Conservation (phyloP, 2,113 vertebrate genomes). For the Cebidichthys violaceus region DNA sequence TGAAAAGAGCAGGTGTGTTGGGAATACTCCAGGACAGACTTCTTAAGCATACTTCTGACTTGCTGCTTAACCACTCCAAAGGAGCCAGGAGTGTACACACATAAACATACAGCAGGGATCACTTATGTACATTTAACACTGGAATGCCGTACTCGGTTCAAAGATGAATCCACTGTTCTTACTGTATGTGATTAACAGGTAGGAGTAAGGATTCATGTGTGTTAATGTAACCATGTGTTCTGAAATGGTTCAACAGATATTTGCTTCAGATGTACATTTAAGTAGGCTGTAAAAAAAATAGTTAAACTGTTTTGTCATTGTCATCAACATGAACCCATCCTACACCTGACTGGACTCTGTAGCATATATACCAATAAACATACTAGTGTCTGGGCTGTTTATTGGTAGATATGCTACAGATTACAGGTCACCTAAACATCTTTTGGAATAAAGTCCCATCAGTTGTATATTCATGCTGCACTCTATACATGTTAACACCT, state of each 20-base stretch:
- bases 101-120: constrained; percentile 34
- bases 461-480: not conserved
- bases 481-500: not conserved
- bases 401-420: not conserved
- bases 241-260: not conserved
- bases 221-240: not conserved
- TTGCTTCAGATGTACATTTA: not conserved
- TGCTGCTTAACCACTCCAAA: constrained; percentile 63
- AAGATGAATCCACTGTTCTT: not conserved
- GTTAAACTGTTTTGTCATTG: not conserved
- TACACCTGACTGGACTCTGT: not conserved
- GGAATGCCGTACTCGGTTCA: not conserved
- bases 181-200: constrained; percentile 13
- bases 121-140: constrained; percentile 16
- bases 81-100: constrained; percentile 39
- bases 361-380: too few relatives aligned
- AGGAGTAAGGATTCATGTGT: not conserved
- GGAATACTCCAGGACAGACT: constrained; percentile 64
- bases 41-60: constrained; percentile 64
- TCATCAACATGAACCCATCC: not conserved
- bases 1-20: constrained; percentile 77
- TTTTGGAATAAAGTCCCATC: not conserved
- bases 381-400: not conserved
- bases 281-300: not conserved
- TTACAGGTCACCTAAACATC: not conserved